Evolutionary conservation across 2,888 invertebrate genomes (phyloP), one percentile per base, ranked within the genome.

Genomic region (Rhamphomyia laevipes): DNA sequence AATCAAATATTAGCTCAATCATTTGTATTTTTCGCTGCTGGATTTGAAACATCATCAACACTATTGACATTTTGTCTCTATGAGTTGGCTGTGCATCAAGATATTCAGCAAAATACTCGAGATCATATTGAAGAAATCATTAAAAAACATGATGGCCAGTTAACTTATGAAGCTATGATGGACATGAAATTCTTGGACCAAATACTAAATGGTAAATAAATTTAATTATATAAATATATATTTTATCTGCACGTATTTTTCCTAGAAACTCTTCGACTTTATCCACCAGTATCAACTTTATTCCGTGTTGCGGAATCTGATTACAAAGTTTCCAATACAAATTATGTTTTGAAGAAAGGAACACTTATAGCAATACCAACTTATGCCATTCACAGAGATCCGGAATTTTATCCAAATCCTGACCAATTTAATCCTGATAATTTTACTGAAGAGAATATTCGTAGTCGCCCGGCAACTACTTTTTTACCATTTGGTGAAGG

Each of bases 1-100:
- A 66, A 73, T 3, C 60, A 78, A 42, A 59, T 80, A n/a, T 65
- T 73, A 0, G 72, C 77, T 0, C 77, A 80, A 51, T 73, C 77
- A 11, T 65, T 76, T 42, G 62, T 74, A 1, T 78, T 81, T 58
- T 75, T 76, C 54, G 50, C 66, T 12, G 78, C 76, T 18, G 78
- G 78, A 1, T 76, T 72, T 43, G 77, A 77, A 54, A 76, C 77
- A 0, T 75, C 76, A 3, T 66, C 72, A 1, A 67, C 72, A 0
- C 71, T 73, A 0, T 67, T 75, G 60, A 68, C 72, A 2, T 76
- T 74, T 53, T 68, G 70, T 11, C 55, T 76, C 4, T 77, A 73
- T 52, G 74, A 75, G 57, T 55, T 78, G 43, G 74, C 76, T 0
- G 56, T 64, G 4, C 67, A 75, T 59, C 68, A 64, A 1, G 65